Base-by-base conservation (phyloP, 2,888 invertebrate species). In the Polietes domitor region DNA sequence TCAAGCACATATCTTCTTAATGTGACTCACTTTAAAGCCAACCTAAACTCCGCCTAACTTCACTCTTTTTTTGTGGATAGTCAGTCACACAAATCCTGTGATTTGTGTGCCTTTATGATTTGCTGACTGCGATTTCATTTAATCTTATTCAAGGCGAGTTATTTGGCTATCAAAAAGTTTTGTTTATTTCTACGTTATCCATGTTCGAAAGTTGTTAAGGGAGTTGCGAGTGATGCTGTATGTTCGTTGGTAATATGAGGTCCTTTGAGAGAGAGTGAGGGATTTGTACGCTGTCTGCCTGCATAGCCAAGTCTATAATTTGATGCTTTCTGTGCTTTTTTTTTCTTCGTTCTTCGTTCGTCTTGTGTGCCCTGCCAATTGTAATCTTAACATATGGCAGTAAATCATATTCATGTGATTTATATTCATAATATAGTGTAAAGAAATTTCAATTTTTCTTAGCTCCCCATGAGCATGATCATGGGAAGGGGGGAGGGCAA, bases 361-460 rank as follows among this genome's bases (percentile, higher is more conserved):
- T 61, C 75, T 75, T 65, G 61, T 58, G 19, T n/a, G 32, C 0
- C 80, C 43, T 70, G 55, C 63, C 81, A 84, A 68, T 73, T 78
- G 81, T 79, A 81, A 84, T 84, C 72, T 72, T 70, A 76, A 72
- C 84, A 81, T 80, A 78, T 77, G 78, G 61, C 12, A 47, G 73
- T 84, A 84, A 84, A 84, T 84, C 78, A 84, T 76, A 79, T 72
- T 70, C 78, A 75, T 77, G 73, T 81, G 81, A 84, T 84, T 84
- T 84, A 81, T 84, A 81, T 81, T 81, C 68, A 73, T 76, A 84
- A 78, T 78, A 75, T 65, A 72, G 68, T 72, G 71, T 15, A 24
- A 72, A 75, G 75, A 65, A 76, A 50, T 28, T 80, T 43, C n/a
- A 63, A n/a, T 41, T 43, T 28, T 28, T 21, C 15, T 10, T n/a